phyloP scores from a whole-genome alignment of 1,140 invertebrate genomes.

The Olivierus martensii region DNA sequence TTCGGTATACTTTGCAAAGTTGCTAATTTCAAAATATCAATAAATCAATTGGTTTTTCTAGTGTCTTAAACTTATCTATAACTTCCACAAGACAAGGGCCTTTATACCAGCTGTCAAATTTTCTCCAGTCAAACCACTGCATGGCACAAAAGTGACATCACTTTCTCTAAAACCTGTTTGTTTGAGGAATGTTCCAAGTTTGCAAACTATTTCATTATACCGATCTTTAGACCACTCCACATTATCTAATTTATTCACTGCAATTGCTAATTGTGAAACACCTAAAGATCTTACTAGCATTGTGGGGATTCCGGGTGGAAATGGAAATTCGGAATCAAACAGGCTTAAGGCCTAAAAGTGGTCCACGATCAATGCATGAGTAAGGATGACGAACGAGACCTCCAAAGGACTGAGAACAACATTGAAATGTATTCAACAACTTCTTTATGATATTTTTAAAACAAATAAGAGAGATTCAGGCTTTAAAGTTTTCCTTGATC shows the following conservation, averaged over 20 bases:
- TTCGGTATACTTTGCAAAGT: too few relatives aligned
- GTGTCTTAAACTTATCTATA: slow-evolving; percentile 63
- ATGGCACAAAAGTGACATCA: slow-evolving; percentile 84
- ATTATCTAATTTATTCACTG: slow-evolving; percentile 74
- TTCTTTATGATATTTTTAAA: too few relatives aligned
- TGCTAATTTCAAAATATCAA: too few relatives aligned
- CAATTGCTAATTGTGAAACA: slow-evolving; percentile 69
- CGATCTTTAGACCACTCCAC: slow-evolving; percentile 61
- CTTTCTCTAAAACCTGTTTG: slow-evolving; percentile 85
- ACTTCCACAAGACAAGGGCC: slow-evolving; percentile 63
- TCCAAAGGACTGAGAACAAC: too few relatives aligned
- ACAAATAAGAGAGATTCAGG: too few relatives aligned
- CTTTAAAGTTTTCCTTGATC: too few relatives aligned
- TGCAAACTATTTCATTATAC: slow-evolving; percentile 72
- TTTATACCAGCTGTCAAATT: slow-evolving; percentile 81
- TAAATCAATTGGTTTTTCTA: slow-evolving; percentile 54
- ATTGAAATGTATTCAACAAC: too few relatives aligned
- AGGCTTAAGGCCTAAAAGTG: too few relatives aligned
- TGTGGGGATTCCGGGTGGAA: slow-evolving; percentile 73
- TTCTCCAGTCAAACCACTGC: slow-evolving; percentile 86
- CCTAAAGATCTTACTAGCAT: slow-evolving; percentile 41
- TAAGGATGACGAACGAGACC: too few relatives aligned
- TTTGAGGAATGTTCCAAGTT: slow-evolving; percentile 76
- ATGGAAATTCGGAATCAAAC: slow-evolving; percentile 98
- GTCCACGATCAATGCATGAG: slow-evolving; percentile 94